phyloP scores from a whole-genome alignment of 1,140 invertebrate genomes.

The Drosophila guanche region DNA sequence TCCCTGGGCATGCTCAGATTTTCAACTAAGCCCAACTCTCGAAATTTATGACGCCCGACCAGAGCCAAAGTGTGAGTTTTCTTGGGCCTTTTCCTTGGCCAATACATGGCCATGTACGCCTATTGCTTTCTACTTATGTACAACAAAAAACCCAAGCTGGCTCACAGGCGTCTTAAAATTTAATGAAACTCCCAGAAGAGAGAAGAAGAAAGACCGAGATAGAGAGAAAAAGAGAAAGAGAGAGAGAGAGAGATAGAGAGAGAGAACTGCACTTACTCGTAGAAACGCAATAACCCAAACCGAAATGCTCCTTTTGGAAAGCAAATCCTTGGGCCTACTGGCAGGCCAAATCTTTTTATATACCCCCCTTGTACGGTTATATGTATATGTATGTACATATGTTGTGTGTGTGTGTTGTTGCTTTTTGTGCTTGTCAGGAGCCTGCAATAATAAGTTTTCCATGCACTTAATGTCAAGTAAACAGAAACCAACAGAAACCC shows the following conservation, averaged over 20 bases:
- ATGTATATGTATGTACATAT: constrained; percentile 18
- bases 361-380: constrained; percentile 17
- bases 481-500: constrained; percentile 42
- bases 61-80: constrained; percentile 66
- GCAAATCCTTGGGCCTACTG: constrained; percentile 45
- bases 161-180: constrained; percentile 72
- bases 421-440: constrained; percentile 72
- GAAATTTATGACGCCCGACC: constrained; percentile 43
- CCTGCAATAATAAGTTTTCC: constrained; percentile 81
- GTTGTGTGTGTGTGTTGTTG: constrained; percentile 54
- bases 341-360: constrained; percentile 49
- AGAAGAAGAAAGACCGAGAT: constrained; percentile 2
- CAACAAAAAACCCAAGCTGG: constrained; percentile 74
- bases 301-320: constrained; percentile 40
- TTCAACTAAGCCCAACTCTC: constrained; percentile 41
- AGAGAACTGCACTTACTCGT: background rate
- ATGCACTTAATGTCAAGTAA: constrained; percentile 81
- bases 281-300: background rate
- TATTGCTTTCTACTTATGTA: constrained; percentile 35
- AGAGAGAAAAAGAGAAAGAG: background rate
- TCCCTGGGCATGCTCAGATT: constrained; percentile 33
- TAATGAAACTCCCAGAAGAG: constrained; percentile 67
- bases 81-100: constrained; percentile 68
- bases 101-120: constrained; percentile 54
- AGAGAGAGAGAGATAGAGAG: constrained; percentile 20